Evolutionary conservation across 2,888 invertebrate species (phyloP), one percentile per base, ranked within the genome.

Genomic region (Taphrorychus bicolor): DNA sequence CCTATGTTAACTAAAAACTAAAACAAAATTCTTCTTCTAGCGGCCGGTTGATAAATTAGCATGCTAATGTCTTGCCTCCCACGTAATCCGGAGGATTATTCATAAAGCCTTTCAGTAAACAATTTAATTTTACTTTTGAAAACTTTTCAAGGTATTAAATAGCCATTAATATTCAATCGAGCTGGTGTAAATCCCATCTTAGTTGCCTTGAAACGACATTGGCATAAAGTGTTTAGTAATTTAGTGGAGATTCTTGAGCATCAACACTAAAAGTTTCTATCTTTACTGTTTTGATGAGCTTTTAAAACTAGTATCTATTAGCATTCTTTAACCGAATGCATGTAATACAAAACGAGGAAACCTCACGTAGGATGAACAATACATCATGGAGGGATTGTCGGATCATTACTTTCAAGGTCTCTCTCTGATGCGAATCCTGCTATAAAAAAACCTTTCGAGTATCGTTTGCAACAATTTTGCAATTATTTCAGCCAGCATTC

Each of bases 141-240:
- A 45, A 45, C 16, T 45, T 45, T n/a, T 18, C 52, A 52, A 21
- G 14, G 52, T 19, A 21, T 52, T 52, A 52, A 52, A 52, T 3
- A 14, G 7, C 16, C 1, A 52, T 52, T 52, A 52, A 52, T 52
- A 52, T 52, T 52, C 52, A 18, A 18, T 52, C 52, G 22, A n/a
- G 45, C 45, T 5, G 45, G 18, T 18, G 18, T 17, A 17, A 14
- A 45, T 45, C 14, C 18, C 45, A 5, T 45, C 45, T 5, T 45
- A 45, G 45, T 4, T 45, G 14, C 45, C 45, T 4, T 11, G 45
- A 45, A 16, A 45, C 16, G 14, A 45, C 3, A 11, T 32, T 32
- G 11, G 11, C 32, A 32, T 32, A 32, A 32, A 32, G 9, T 32
- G 11, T 32, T 32, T 32, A 32, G 32, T 2, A 3, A 3, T 32